Base-by-base conservation (phyloP, 2,113 vertebrate species). In the Nothoprocta perdicaria region DNA sequence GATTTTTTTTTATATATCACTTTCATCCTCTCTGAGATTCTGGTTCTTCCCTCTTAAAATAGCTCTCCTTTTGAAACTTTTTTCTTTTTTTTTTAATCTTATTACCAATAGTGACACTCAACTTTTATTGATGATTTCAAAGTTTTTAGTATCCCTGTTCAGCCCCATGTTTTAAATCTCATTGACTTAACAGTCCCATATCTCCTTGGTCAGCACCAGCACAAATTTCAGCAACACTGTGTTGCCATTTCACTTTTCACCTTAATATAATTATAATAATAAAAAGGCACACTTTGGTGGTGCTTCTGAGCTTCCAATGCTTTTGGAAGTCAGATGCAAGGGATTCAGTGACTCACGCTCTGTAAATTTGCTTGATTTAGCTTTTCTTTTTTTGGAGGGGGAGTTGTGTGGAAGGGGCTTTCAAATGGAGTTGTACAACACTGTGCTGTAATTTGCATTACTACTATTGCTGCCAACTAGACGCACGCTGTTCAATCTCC, bases 321-420 rank as follows among this genome's bases (percentile, higher is more conserved):
- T 84, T 85, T 88, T 87, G 61, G 62, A 95, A 97, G 73, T 40
- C 73, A 38, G 22, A 75, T 46, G 76, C 68, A 85, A 81, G 40
- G 50, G 24, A 86, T 33, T 86, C 3, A 21, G n/a, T 62, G 19
- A 79, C 57, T 83, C 89, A 75, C 31, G 45, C 31, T 88, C 55
- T 26, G 26, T 31, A 45, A 12, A 65, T 69, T 55, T 63, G 92
- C 18, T 78, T 90, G 58, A 74, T 89, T 75, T 58, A 45, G 21
- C 29, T 69, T 74, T 38, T 94, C 63, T 66, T 46, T 4, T 13
- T 46, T 4, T 13, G 16, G 48, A 26, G 80, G 14, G 18, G 23
- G 2, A 9, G 16, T 9, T 8, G 6, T 60, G 21, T 53, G 21
- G 21, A 48, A 22, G 48, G 18, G 7, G 19, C 7, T 12, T 14